Evolutionary conservation across 92 coral and sea anemone genomes (phyloP).

Genomic region (Palythoa heliodiscus): DNA sequence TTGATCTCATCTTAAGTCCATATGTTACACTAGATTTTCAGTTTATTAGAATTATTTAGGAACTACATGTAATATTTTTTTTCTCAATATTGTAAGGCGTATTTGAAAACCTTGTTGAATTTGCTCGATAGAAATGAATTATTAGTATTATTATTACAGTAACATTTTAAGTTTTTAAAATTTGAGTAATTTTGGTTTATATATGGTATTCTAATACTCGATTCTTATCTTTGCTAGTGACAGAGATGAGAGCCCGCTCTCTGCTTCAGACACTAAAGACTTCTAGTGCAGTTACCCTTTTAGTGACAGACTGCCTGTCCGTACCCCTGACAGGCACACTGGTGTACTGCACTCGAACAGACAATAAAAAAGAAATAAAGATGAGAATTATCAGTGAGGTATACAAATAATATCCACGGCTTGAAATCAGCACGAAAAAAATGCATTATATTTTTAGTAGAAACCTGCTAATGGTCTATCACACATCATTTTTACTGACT

Average conservation of each 20-base stretch:
- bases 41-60: too few species aligned
- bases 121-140: too few species aligned
- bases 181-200: too few species aligned
- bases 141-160: too few species aligned
- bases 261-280: slow-evolving; percentile 71
- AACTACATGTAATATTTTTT: too few species aligned
- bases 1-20: too few species aligned
- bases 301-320: slow-evolving; percentile 73
- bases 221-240: neutral
- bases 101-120: too few species aligned
- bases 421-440: neutral
- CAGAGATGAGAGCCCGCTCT: slow-evolving; percentile 71
- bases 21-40: too few species aligned
- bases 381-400: slow-evolving; percentile 82
- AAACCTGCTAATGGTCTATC: neutral
- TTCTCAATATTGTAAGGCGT: too few species aligned
- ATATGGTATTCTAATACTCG: too few species aligned
- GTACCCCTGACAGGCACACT: slow-evolving; percentile 74
- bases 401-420: neutral
- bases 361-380: slow-evolving; percentile 77
- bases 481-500: too few species aligned
- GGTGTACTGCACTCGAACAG: slow-evolving; percentile 72
- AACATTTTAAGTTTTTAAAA: too few species aligned
- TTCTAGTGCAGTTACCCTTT: slow-evolving; percentile 60
- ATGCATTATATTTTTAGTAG: neutral